Base-by-base conservation (phyloP, 1,140 invertebrate genomes). In the Trinorchestia longiramus region DNA sequence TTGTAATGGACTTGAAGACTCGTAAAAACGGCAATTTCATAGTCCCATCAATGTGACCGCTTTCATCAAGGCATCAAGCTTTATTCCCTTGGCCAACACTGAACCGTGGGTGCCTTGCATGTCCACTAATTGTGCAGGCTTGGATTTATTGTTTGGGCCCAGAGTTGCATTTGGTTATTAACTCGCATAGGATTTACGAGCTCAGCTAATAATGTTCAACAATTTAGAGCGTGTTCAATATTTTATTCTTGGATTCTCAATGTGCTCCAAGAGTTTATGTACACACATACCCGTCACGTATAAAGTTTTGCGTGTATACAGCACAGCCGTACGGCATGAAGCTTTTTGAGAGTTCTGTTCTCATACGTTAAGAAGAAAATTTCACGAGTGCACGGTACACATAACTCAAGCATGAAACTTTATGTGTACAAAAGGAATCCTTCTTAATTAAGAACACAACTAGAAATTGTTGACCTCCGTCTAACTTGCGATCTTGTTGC, bases 21-120 rank as follows among this genome's bases (percentile, higher is more conserved):
- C 88, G 88, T 91, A 91, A 91, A 91, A 91, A 43, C 4, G 41
- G 88, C 41, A 91, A 91, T 91, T 42, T 91, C 41, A 91, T 91
- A 41, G 88, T 43, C 88, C 43, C 88, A 91, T 91, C 88, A 91
- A 91, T 91, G 41, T 15, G 41, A 44, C 88, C 41, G 88, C 88
- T 4, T 91, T 91, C 41, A 91, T 91, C 88, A 91, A 36, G 43
- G 43, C 41, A 43, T 91, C 88, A 77, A 23, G 62, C 62, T 77
- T 1, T 77, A 36, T 77, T 77, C 62, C 47, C 62, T 36, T 19
- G 47, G 47, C 47, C 47, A 19, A 53, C 6, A 6, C 47, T 53
- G 6, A 53, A 77, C 15, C 28, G 62, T 3, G 62, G 11, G 11
- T 3, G 62, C 62, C 3, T 11, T 23, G 28, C 62, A 23, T 36